These are phyloP conservation scores for Centropus unirufus DNA, from an alignment of 2,113 vertebrate species.

Conservation along the genomic window DNA sequence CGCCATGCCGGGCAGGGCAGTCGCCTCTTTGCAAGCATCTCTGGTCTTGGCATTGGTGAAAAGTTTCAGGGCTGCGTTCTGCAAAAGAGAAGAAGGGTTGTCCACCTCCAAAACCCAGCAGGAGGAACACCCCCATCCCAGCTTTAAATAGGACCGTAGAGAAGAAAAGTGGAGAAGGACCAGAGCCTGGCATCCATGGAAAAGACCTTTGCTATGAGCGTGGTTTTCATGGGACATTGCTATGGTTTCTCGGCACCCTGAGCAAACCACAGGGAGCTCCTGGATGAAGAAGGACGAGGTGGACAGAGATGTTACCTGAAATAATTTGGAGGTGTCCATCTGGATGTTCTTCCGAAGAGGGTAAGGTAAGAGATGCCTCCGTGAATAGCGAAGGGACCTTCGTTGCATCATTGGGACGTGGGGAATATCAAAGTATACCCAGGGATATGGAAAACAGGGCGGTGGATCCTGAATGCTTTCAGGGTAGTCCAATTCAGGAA, in stretches of 20 bases:
- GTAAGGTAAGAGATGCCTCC: fast-evolving
- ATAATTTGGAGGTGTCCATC: neutral
- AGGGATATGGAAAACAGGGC: fast-evolving
- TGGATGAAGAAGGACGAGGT: neutral
- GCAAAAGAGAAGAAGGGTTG: neutral
- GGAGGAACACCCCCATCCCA: neutral
- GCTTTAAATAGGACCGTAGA: neutral
- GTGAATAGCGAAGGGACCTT: fast-evolving
- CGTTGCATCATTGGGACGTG: fast-evolving
- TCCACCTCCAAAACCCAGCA: neutral
- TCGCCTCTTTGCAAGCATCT: fast-evolving
- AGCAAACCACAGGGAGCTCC: neutral
- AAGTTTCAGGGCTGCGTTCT: constrained; percentile 3
- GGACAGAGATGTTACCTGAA: neutral
- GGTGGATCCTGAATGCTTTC: neutral
- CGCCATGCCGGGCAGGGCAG: fast-evolving
- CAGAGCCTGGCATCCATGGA: neutral
- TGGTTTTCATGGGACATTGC: neutral
- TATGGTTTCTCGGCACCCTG: neutral
- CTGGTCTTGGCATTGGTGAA: constrained; percentile 12
- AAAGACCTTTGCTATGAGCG: neutral
- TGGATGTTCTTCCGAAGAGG: fast-evolving
- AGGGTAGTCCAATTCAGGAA: neutral
- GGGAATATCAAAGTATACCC: fast-evolving
- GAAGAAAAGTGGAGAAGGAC: neutral